Percentiles rank a stretch among this genome's conserved stretches.
Conservation (phyloP, 2,113 vertebrate species). For the Mugil cephalus region DNA sequence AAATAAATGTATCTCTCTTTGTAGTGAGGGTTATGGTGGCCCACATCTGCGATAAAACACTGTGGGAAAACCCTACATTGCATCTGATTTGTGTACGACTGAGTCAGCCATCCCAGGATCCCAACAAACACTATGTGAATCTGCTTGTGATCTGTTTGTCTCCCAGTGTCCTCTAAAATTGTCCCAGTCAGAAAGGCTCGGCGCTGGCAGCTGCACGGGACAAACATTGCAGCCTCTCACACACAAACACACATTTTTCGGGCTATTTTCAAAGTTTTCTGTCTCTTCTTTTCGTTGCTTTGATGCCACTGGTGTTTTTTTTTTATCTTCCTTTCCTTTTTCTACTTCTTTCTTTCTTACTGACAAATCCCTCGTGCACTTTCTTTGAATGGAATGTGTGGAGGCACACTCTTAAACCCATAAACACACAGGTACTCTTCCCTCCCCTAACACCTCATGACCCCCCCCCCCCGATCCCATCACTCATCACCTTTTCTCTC, state of each 20-base stretch:
- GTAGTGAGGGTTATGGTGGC: too few relatives aligned
- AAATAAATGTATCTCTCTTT: not conserved
- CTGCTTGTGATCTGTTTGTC: not conserved
- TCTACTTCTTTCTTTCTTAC: conserved; percentile 46
- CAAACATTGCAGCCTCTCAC: conserved; percentile 12
- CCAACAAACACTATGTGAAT: not conserved
- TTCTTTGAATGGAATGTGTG: conserved; percentile 54
- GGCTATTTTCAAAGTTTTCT: conserved; percentile 45
- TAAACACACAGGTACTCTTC: conserved; percentile 29
- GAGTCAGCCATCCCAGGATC: not conserved
- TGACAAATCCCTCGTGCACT: conserved; percentile 59
- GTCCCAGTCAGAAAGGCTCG: conserved; percentile 31
- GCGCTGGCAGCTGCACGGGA: conserved; percentile 18
- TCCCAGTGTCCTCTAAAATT: conserved; percentile 29
- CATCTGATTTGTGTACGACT: conserved; percentile 9
- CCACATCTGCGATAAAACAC: not conserved
- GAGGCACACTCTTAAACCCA: conserved; percentile 14
- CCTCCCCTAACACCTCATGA: conserved; percentile 31
- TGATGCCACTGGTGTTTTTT: conserved; percentile 56
- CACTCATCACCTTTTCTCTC: conserved; percentile 15
- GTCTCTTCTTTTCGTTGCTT: conserved; percentile 47
- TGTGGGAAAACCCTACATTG: not conserved
- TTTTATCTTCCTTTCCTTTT: conserved; percentile 28
- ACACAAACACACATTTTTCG: conserved; percentile 17
- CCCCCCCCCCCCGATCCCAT: conserved; percentile 5